A percentile compares a stretch with the other conserved stretches of the same genome.
phyloP scores from a whole-genome alignment of 2,888 invertebrate species.

The Micoletzkya japonica region DNA sequence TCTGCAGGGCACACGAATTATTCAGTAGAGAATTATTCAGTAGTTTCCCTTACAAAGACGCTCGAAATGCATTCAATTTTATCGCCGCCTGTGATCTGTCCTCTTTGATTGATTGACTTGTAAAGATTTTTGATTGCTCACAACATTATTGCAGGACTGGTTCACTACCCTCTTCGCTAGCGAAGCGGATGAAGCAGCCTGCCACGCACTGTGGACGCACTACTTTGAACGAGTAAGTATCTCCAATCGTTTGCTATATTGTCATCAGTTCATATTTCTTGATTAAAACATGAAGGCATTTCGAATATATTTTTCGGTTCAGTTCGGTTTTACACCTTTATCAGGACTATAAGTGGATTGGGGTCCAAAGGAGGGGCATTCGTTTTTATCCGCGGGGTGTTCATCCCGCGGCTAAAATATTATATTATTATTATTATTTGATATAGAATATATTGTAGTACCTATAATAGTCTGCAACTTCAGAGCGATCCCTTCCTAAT shows the following conservation, averaged over 20 bases:
- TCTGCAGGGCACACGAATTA: neutral
- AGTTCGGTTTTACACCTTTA: too few relatives aligned
- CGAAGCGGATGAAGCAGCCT: conserved; percentile 38
- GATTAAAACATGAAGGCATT: too few relatives aligned
- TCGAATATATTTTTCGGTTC: too few relatives aligned
- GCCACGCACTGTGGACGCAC: conserved; percentile 50
- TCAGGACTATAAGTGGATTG: too few relatives aligned
- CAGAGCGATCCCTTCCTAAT: conserved; percentile 88
- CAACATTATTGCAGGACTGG: conserved; percentile 44
- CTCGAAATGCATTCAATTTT: neutral
- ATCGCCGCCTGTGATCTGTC: neutral
- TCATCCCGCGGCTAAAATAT: neutral
- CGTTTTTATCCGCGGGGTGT: neutral
- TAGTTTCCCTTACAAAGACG: neutral
- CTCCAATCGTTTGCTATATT: neutral
- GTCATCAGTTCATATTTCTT: neutral
- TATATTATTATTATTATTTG: neutral
- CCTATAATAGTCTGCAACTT: conserved; percentile 20
- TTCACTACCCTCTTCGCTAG: conserved; percentile 51
- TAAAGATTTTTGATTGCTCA: too few relatives aligned
- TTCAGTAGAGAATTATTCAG: neutral
- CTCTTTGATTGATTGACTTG: neutral
- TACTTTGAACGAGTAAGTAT: conserved; percentile 51
- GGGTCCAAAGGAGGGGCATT: too few relatives aligned
- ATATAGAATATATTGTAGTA: neutral